Conservation (phyloP, 2,113 vertebrate genomes). For the Psilopsiagon aurifrons region DNA sequence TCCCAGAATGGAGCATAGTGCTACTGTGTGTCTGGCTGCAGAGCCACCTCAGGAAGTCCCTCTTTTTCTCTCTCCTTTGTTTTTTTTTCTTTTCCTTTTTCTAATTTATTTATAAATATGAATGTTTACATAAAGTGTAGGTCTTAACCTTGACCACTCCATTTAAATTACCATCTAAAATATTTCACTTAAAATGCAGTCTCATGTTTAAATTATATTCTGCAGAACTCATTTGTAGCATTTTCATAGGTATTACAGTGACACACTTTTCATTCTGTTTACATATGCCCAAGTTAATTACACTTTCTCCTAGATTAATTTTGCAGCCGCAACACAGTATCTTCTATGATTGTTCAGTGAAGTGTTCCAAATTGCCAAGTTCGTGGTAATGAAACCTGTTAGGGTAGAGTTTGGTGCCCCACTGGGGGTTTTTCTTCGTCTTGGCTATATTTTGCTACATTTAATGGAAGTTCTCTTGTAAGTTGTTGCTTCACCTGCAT, state of each 20-base stretch:
- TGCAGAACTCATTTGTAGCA: constrained; percentile 1
- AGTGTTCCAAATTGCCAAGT: constrained; percentile 68
- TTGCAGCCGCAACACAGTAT: constrained; percentile 9
- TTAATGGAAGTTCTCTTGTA: neutral
- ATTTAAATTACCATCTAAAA: constrained; percentile 65
- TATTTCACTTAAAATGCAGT: constrained; percentile 40
- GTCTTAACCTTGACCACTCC: constrained; percentile 72
- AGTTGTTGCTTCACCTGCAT: neutral
- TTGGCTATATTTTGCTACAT: neutral
- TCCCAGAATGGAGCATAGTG: constrained; percentile 69
- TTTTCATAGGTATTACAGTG: constrained; percentile 14
- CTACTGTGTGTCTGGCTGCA: constrained; percentile 73
- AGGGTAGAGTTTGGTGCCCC: constrained; percentile 17
- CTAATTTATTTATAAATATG: constrained; percentile 76
- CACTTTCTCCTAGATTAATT: neutral
- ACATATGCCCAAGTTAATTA: constrained; percentile 20
- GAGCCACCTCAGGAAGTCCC: constrained; percentile 76
- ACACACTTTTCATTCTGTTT: neutral
- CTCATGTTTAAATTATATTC: constrained; percentile 54
- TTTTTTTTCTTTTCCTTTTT: neutral
- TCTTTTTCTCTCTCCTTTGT: neutral
- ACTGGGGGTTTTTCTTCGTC: neutral
- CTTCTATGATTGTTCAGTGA: neutral
- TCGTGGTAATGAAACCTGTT: constrained; percentile 12
- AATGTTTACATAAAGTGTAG: constrained; percentile 74